Percentiles rank a stretch among this genome's conserved stretches.
Conservation (phyloP, 2,113 vertebrate genomes). For the Heptranchias perlo region DNA sequence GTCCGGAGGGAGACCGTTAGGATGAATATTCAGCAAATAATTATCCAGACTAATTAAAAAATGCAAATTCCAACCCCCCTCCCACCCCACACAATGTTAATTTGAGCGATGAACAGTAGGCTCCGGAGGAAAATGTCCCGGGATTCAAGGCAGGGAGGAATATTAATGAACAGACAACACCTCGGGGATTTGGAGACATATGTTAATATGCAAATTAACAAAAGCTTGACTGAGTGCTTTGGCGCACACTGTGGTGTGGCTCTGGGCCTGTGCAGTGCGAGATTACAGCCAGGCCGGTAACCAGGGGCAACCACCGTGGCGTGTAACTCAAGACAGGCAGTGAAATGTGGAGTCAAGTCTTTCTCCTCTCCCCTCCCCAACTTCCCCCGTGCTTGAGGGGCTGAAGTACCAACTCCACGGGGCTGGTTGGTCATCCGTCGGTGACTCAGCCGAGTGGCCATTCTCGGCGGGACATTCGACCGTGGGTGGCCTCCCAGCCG, state of each 20-base stretch:
- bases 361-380: background rate
- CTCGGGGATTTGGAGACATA: conserved; percentile 26
- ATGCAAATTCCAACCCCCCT: background rate
- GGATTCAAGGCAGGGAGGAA: conserved; percentile 8
- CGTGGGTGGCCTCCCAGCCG: background rate
- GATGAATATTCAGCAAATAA: conserved; percentile 33
- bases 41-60: conserved; percentile 33
- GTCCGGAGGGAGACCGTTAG: background rate
- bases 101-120: background rate
- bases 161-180: conserved; percentile 34
- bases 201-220: conserved; percentile 34
- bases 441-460: background rate
- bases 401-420: background rate
- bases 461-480: background rate
- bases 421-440: background rate
- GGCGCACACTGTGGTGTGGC: background rate
- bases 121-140: background rate
- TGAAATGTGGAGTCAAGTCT: background rate
- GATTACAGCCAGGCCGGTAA: conserved; percentile 18
- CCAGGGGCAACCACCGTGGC: conserved; percentile 14
- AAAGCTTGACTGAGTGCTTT: conserved; percentile 16
- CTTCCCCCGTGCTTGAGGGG: background rate
- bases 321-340: background rate
- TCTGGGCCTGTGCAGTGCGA: background rate
- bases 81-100: background rate